Evolutionary conservation across 2,113 vertebrate genomes (phyloP).

Genomic region (Ailurus styani): DNA sequence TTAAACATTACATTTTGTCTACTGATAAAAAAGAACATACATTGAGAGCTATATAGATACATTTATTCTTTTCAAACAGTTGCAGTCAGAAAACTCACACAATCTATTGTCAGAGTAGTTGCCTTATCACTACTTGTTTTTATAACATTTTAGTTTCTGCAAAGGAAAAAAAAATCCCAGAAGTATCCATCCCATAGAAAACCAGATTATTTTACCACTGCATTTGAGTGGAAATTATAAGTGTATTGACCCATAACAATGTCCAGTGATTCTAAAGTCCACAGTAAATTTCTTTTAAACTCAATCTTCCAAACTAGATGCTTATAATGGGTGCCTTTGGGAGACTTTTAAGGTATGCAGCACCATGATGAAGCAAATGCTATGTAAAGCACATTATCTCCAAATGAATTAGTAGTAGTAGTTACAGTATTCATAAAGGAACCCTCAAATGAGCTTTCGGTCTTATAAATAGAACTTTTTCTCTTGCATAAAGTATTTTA

Average conservation of each 20-base stretch:
- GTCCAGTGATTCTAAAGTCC: background rate
- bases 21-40: background rate
- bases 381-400: background rate
- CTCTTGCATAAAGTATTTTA: background rate
- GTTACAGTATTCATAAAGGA: background rate
- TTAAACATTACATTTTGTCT: background rate
- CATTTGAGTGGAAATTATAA: background rate
- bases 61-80: background rate
- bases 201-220: conserved; percentile 21
- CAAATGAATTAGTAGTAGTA: background rate
- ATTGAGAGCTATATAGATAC: background rate
- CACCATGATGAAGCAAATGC: background rate
- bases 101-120: background rate
- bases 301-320: background rate
- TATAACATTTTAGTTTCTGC: background rate
- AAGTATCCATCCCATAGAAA: background rate
- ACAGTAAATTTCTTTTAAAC: conserved; percentile 7
- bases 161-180: background rate
- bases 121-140: background rate
- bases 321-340: background rate
- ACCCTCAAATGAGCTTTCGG: background rate
- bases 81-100: background rate
- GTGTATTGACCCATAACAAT: background rate
- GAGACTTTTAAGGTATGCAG: background rate
- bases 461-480: background rate